Evolutionary conservation across 2,113 vertebrate genomes (phyloP), one percentile per base, ranked within the genome.

Genomic region (Cathartes aura): DNA sequence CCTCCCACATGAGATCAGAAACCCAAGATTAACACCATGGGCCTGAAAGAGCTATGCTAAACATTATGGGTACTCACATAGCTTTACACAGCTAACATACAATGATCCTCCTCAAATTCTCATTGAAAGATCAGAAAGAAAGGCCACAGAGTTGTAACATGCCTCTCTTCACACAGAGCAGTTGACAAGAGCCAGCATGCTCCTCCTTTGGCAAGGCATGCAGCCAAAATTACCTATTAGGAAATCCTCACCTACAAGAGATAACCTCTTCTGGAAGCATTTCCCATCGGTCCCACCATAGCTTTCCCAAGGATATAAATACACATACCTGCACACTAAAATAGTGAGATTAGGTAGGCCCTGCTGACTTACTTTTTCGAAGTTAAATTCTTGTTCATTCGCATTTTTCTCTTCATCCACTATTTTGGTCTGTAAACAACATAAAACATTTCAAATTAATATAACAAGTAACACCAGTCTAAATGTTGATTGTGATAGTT

Each of bases 351-450:
- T 23, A 5, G 6, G 53, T 16, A 74, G n/a, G n/a, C 45, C 22
- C 27, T 4, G 21, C 7, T 58, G 42, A 96, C 97, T 93, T 97
- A 99, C 99, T 99, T 99, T 99, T 97, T 99, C 99, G 6, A 99
- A 98, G 92, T 95, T 98, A 95, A 99, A 98, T 58, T 98, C 98
- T 85, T 98, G 98, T 47, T 50, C 9, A 3, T 82, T 82, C 4
- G n/a, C 56, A 40, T 95, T 96, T 93, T 97, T 97, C 53, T 98
- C 95, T 68, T 92, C 50, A 42, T 82, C 22, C 40, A 8, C 91
- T 90, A 23, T 56, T 93, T 94, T 83, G 42, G 47, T 94, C 98
- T 98, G 92, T 36, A 84, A 96, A 68, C 22, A 95, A 89, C 90
- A 80, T 11, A 91, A 95, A 91, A 38, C 19, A 80, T 52, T 82